phyloP scores from a whole-genome alignment of 1,140 invertebrate species.

The Lerema accius region DNA sequence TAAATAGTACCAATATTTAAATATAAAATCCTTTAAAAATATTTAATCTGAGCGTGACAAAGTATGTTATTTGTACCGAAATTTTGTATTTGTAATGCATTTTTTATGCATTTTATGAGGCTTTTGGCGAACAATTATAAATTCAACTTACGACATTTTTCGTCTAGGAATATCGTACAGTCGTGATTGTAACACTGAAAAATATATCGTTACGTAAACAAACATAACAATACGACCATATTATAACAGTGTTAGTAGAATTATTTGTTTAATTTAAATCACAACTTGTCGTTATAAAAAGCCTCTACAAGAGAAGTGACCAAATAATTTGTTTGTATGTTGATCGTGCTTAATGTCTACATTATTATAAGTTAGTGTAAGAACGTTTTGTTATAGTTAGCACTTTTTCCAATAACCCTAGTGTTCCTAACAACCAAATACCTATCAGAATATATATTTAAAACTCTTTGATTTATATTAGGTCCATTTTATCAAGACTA shows the following conservation, averaged over 20 bases:
- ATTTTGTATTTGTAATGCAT: conserved; percentile 19
- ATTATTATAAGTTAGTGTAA: conserved; percentile 17
- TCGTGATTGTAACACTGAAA: too few relatives aligned
- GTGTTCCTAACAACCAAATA: conserved; percentile 27
- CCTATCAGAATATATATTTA: conserved; percentile 3
- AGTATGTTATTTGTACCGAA: conserved; percentile 1
- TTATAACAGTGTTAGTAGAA: too few relatives aligned
- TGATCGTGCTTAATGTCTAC: conserved; percentile 19
- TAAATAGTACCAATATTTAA: conserved; percentile 12
- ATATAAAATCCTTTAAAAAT: conserved; percentile 9
- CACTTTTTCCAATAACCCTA: conserved; percentile 27
- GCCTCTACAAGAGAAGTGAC: conserved; percentile 10
- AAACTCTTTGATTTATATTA: not conserved
- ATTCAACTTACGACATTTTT: not conserved
- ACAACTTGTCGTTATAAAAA: too few relatives aligned
- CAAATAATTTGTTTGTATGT: conserved; percentile 24
- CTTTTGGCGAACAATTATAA: not conserved
- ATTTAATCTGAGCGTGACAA: conserved; percentile 9
- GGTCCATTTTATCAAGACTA: not conserved
- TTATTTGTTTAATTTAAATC: too few relatives aligned
- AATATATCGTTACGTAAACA: too few relatives aligned
- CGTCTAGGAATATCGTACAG: too few relatives aligned
- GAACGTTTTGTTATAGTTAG: conserved; percentile 17
- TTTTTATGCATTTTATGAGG: conserved; percentile 15
- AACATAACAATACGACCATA: too few relatives aligned